Evolutionary conservation across 64 coral and sea anemone genomes (phyloP), one percentile per base, ranked within the genome.

Genomic region (Trachythela sp.): DNA sequence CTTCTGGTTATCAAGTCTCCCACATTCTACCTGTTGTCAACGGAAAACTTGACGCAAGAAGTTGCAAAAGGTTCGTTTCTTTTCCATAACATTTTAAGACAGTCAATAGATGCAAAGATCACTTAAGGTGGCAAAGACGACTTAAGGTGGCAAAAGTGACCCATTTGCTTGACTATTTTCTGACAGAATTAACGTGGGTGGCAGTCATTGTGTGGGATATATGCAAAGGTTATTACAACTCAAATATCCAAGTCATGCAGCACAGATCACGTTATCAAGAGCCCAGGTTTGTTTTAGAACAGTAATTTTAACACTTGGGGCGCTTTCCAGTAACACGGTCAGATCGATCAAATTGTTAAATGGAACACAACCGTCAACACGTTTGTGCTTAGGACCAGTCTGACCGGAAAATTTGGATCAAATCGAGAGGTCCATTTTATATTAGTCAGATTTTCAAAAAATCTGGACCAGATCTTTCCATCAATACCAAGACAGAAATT

Each of bases 161-260:
- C 11, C 24, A 52, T 38, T 37, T 48, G 30, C n/a, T 83, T 84
- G 4, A 39, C 20, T 13, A 14, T 40, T 30, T 40, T 56, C 20
- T 56, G 33, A 54, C n/a, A 99, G 96, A 51, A 99, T 99, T 14
- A 99, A 99, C 37, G 83, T 99, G 51, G 96, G 96, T 70, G 96
- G 96, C 52, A 84, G 87, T 30, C 90, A 91, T 80, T 89, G 89
- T 30, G 80, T 93, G 7, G 94, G 93, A 91, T 99, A 94, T 91
- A 99, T 99, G 96, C 96, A 99, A 72, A 91, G 93, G 86, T 86
- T 99, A 9, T 71, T 99, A 9, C 96, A 99, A 83, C 48, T 99
- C 32, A 99, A 99, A 89, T 88, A 99, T 52, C 96, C 96, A 38
- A 86, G 88, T 8, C 96, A 99, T 88, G 91, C 93, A 2, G 59